Base-by-base conservation (phyloP, 2,113 vertebrate genomes). In the Toxotes chatareus region DNA sequence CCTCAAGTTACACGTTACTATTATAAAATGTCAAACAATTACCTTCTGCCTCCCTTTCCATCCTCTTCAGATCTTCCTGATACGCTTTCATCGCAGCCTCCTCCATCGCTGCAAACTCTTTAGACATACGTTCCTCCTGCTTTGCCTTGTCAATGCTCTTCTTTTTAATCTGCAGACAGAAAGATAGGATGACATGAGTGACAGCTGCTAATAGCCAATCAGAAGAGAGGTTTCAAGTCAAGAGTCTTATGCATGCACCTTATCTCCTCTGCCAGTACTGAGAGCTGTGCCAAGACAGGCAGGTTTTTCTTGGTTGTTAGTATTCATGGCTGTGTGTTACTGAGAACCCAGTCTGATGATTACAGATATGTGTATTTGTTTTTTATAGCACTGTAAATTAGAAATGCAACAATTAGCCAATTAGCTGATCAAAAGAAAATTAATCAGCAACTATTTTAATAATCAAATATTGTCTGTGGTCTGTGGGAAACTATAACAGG, bases 71-170 rank as follows among this genome's bases (percentile, higher is more conserved):
- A 89, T 99, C 98, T 82, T 98, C 96, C 89, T 99, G 90, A 83
- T 99, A 99, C 0, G 98, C 98, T 89, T 97, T 98, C 84, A 96
- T 81, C 11, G 98, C 98, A 65, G 98, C 98, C 81, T 97, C 97
- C 86, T 99, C 98, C 97, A 99, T 99, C 21, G 96, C 96, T 56
- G 97, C 97, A 92, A 99, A 99, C 88, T 99, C 95, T 92, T 99
- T 99, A 23, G 96, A 97, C 94, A 93, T 94, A n/a, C 96, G 96
- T 83, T 96, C 94, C 84, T 98, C 97, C 87, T 97, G 96, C 87
- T 99, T 98, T 23, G 95, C 96, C 84, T 99, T 98, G 59, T 97
- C 96, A 74, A 98, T 80, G 71, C 98, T 99, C 93, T 97, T 99
- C 95, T 99, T 97, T 91, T 96, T 99, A 95, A 99, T 99, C 98